Conservation (phyloP, 2,797 vertebrate species). For the Chiroxiphia lanceolata region DNA sequence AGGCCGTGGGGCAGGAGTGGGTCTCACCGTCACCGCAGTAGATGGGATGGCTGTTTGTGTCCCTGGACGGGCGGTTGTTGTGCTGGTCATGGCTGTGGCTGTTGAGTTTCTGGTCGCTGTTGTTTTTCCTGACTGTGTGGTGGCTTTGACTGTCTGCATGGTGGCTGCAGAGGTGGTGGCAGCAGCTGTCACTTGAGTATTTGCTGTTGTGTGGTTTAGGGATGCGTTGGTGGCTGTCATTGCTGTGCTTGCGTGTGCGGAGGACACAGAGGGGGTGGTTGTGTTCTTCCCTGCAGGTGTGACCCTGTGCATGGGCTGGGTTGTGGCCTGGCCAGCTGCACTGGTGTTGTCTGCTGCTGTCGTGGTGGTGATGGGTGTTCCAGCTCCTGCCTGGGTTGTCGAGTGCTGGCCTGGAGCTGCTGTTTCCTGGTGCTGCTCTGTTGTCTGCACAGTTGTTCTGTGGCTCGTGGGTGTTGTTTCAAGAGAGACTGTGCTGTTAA, state of each 20-base stretch:
- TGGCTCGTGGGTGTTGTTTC: neutral
- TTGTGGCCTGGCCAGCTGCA: neutral
- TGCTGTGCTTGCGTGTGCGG: neutral
- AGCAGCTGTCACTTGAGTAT: neutral
- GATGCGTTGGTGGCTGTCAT: neutral
- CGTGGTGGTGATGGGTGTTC: neutral
- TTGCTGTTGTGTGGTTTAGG: fast-evolving
- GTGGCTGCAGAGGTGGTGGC: neutral
- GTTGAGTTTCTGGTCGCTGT: neutral
- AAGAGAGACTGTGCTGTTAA: neutral
- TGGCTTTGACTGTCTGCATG: neutral
- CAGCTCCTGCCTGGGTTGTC: neutral
- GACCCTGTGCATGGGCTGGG: neutral
- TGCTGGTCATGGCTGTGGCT: neutral
- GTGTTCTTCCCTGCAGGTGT: neutral
- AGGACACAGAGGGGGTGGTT: neutral
- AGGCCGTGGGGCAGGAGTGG: slow-evolving; percentile 42
- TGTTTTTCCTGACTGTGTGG: neutral
- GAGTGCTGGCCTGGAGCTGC: neutral
- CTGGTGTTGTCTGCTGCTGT: neutral
- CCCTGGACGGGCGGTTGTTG: neutral
- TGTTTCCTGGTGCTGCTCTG: neutral
- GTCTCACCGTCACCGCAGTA: neutral
- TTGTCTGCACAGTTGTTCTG: neutral
- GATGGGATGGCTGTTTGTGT: neutral